Base-by-base conservation (phyloP, 1,140 invertebrate species). In the Ips typographus region DNA sequence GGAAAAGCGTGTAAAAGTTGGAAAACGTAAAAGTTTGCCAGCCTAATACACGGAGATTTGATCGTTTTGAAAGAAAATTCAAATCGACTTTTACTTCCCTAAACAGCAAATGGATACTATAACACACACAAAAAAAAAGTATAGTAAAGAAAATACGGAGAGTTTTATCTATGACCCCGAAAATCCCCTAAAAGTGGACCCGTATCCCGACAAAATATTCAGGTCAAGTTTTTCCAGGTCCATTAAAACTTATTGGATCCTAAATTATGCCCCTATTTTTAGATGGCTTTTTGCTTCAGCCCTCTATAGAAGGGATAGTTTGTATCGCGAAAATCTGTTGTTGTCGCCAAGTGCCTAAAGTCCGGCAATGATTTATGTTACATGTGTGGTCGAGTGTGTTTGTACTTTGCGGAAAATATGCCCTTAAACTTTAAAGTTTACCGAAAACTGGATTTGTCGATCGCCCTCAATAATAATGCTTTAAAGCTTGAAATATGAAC, bases 271-370 rank as follows among this genome's bases (percentile, higher is more conserved):
- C 60, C 52, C 59, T 64, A 70, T 65, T 70, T 73, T 73, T 66
- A 42, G 44, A 55, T 62, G 44, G 58, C 66, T 66, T 74, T 72
- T 72, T 70, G 68, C 64, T 64, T 53, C 63, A 70, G 63, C 65
- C 59, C 63, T 72, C 65, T 68, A 40, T 8, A 37, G n/a, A 55
- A 68, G 63, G 66, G 72, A 68, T 72, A 75, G 74, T 73, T 75
- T 75, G 74, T 75, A 73, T 75, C 74, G 74, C 64, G 63, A 67
- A 73, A 73, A 75, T 75, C 74, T 75, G 74, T 58, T 72, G 70
- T 75, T 75, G 74, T 75, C 74, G 72, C 66, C 72, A 70, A 75
- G 70, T 72, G 67, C 72, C 65, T 72, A 72, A 72, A 66, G 22
- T 22, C 65, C 62, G 58, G 47, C 68, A 43, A 61, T 75, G 74